A percentile compares a stretch with the other conserved stretches of the same genome.
phyloP scores from a whole-genome alignment of 2,797 vertebrate species.

The Crenuchus spilurus region DNA sequence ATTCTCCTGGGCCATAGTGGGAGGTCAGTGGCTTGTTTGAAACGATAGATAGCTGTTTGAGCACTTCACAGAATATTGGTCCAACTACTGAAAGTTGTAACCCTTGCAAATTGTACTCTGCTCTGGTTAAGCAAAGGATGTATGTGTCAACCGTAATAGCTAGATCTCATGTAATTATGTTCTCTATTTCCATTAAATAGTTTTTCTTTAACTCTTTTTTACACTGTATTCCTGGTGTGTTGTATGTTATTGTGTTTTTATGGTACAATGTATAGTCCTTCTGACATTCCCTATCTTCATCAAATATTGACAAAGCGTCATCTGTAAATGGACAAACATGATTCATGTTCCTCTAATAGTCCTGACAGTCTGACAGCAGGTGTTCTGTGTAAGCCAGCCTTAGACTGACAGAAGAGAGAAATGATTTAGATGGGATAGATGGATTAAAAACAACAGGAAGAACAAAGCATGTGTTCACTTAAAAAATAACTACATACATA shows the following conservation, averaged over 20 bases:
- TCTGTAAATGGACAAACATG: background rate
- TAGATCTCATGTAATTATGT: too few species aligned
- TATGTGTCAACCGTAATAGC: too few species aligned
- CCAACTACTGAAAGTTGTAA: background rate
- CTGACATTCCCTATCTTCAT: background rate
- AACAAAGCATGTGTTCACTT: too few species aligned
- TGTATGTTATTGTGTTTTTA: background rate
- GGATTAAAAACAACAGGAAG: background rate
- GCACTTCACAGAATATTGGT: background rate
- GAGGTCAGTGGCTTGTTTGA: conserved; percentile 37
- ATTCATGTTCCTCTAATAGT: background rate
- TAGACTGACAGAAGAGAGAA: background rate
- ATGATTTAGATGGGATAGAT: background rate
- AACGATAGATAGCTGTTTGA: background rate
- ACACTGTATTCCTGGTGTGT: too few species aligned
- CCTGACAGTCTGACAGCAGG: background rate
- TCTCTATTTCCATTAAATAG: too few species aligned
- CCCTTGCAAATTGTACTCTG: background rate
- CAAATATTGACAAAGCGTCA: conserved; percentile 2
- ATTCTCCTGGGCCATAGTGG: conserved; percentile 27
- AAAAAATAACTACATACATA: too few species aligned
- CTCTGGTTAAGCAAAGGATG: background rate
- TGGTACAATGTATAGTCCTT: background rate
- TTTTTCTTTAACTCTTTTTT: too few species aligned
- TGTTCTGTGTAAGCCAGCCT: too few species aligned